Conservation (phyloP, 2,888 invertebrate species). For the Gnatocerus cornutus region DNA sequence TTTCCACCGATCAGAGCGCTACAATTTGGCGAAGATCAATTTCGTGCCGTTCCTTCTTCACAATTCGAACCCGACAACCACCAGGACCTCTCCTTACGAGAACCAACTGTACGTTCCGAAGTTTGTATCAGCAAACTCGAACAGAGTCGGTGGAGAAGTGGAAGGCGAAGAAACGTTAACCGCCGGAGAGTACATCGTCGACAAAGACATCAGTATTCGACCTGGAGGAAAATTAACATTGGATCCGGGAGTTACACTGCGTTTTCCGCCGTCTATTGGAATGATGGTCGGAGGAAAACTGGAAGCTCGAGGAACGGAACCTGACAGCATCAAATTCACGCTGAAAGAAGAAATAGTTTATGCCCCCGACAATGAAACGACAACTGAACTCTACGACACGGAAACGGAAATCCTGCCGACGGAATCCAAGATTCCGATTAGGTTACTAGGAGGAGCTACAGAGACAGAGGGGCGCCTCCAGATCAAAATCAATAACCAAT, state of each 20-base stretch:
- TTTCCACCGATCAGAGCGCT: constrained; percentile 92
- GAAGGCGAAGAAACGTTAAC: constrained; percentile 89
- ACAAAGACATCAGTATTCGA: constrained; percentile 93
- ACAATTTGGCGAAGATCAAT: constrained; percentile 93
- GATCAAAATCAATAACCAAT: constrained; percentile 87
- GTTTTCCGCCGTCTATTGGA: constrained; percentile 94
- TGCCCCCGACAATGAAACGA: constrained; percentile 77
- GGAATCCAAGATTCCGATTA: constrained; percentile 80
- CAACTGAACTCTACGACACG: constrained; percentile 69
- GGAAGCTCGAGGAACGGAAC: constrained; percentile 85
- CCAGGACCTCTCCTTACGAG: constrained; percentile 79
- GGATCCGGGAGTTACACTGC: constrained; percentile 89
- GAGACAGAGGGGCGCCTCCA: constrained; percentile 91
- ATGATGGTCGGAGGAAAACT: constrained; percentile 97
- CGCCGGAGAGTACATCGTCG: constrained; percentile 92
- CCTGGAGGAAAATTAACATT: constrained; percentile 94
- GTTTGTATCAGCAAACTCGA: constrained; percentile 79
- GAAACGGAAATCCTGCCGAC: constrained; percentile 78
- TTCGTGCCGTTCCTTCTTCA: constrained; percentile 94
- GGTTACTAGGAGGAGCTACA: constrained; percentile 87
- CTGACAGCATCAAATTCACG: constrained; percentile 86
- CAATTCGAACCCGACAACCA: constrained; percentile 91
- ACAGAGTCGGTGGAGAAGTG: constrained; percentile 91
- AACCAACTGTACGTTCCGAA: constrained; percentile 86
- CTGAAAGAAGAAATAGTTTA: constrained; percentile 84